A percentile compares a stretch with the other conserved stretches of the same genome.
Conservation (phyloP, 2,113 vertebrate species). For the Syngnathoides biaculeatus region DNA sequence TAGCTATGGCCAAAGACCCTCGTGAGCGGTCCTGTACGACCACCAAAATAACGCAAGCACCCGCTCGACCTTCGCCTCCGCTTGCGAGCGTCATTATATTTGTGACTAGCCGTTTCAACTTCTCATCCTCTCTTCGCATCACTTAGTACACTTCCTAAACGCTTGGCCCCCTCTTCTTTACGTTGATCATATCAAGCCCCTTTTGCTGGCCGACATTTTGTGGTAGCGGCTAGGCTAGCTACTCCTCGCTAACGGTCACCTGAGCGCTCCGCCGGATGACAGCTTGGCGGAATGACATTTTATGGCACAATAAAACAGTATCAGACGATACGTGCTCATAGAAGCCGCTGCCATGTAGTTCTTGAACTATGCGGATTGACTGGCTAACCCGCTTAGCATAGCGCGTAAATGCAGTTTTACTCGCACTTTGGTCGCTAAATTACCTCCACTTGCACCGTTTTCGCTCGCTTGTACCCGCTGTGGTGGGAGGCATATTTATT, state of each 20-base stretch:
- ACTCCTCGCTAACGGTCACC: slow-evolving; percentile 49
- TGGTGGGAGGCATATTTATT: slow-evolving; percentile 36
- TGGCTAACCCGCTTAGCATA: slow-evolving; percentile 47
- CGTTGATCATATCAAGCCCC: slow-evolving; percentile 33
- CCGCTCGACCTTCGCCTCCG: slow-evolving; percentile 34
- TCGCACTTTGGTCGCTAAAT: slow-evolving; percentile 46
- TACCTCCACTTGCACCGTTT: slow-evolving; percentile 59
- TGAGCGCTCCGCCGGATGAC: slow-evolving; percentile 52
- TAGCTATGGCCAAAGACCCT: slow-evolving; percentile 25
- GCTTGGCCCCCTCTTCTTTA: slow-evolving; percentile 24
- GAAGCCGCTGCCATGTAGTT: background rate
- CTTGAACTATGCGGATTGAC: slow-evolving; percentile 5
- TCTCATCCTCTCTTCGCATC: slow-evolving; percentile 1
- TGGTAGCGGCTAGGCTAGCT: slow-evolving; percentile 69
- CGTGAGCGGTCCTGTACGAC: slow-evolving; percentile 14
- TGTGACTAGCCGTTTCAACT: slow-evolving; percentile 10
- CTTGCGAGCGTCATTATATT: background rate
- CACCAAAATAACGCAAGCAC: slow-evolving; percentile 44
- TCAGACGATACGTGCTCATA: background rate
- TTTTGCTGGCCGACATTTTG: slow-evolving; percentile 89
- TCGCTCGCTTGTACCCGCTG: slow-evolving; percentile 45
- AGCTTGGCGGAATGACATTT: slow-evolving; percentile 32
- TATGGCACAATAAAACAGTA: background rate
- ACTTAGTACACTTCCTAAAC: slow-evolving; percentile 3
- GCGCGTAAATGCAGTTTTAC: slow-evolving; percentile 36